These are phyloP conservation scores for Piscicola geometra DNA, from an alignment of 2,888 invertebrate species.

Conservation along the genomic window DNA sequence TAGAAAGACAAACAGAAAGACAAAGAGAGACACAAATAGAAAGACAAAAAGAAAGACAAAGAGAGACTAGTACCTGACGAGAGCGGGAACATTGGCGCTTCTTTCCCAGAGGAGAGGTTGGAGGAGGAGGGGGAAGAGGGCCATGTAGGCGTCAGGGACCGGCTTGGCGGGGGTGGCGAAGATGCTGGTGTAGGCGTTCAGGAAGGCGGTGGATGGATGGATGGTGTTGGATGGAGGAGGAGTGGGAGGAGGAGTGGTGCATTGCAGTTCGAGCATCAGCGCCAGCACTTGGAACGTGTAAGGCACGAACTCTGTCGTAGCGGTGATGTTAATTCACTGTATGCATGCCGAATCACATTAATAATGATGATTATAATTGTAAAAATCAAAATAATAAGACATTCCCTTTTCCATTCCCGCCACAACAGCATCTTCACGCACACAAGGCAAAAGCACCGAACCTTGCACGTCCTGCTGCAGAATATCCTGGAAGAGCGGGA, in stretches of 20 bases:
- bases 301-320: slow-evolving; percentile 81
- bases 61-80: slow-evolving; percentile 72
- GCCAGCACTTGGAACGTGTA: slow-evolving; percentile 97
- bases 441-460: too few relatives aligned
- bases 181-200: slow-evolving; percentile 78
- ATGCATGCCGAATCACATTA: background rate
- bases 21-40: background rate
- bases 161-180: slow-evolving; percentile 68
- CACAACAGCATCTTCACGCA: background rate
- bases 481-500: slow-evolving; percentile 91
- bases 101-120: slow-evolving; percentile 88
- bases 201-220: slow-evolving; percentile 62
- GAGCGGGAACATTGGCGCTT: slow-evolving; percentile 84
- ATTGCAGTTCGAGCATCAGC: slow-evolving; percentile 69
- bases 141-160: slow-evolving; percentile 76
- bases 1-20: background rate
- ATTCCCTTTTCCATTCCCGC: too few relatives aligned
- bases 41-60: background rate
- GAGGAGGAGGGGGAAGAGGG: slow-evolving; percentile 80
- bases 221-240: slow-evolving; percentile 86
- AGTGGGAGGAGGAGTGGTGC: slow-evolving; percentile 63
- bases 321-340: too few relatives aligned
- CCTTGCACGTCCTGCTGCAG: slow-evolving; percentile 87
- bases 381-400: too few relatives aligned
- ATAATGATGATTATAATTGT: background rate